Percentiles rank a stretch among this genome's conserved stretches.
Conservation (phyloP, 1,140 invertebrate species). For the Brachionus asplanchnoidis region DNA sequence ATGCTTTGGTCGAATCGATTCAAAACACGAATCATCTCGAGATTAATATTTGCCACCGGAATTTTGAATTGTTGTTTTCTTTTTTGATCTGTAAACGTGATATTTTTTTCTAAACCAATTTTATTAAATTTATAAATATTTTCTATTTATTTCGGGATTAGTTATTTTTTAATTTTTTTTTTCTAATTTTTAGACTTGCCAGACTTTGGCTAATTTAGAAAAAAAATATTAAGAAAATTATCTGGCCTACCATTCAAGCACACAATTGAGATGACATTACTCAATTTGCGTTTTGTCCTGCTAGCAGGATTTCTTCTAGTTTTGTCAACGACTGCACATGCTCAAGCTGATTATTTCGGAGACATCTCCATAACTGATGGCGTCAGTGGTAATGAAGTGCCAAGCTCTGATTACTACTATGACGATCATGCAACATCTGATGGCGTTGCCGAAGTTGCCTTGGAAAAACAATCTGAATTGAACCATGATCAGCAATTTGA, state of each 20-base stretch:
- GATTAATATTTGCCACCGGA: slow-evolving; percentile 13
- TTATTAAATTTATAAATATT: neutral
- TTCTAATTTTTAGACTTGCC: neutral
- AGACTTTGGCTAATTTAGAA: neutral
- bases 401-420: neutral
- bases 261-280: slow-evolving; percentile 4
- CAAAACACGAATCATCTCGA: neutral
- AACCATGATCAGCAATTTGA: neutral
- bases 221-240: neutral
- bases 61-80: neutral
- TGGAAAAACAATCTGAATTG: neutral
- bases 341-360: neutral
- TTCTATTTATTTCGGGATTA: slow-evolving; percentile 18
- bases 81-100: neutral
- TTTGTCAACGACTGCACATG: neutral
- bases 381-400: neutral
- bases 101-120: neutral
- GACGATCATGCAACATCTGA: slow-evolving; percentile 21
- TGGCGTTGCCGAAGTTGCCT: neutral
- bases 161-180: neutral
- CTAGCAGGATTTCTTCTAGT: neutral
- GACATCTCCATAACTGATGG: neutral
- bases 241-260: neutral
- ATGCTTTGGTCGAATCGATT: neutral
- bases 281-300: slow-evolving; percentile 17